These are phyloP conservation scores for Patella vulgata DNA, from an alignment of 1,140 invertebrate genomes.

Conservation along the genomic window DNA sequence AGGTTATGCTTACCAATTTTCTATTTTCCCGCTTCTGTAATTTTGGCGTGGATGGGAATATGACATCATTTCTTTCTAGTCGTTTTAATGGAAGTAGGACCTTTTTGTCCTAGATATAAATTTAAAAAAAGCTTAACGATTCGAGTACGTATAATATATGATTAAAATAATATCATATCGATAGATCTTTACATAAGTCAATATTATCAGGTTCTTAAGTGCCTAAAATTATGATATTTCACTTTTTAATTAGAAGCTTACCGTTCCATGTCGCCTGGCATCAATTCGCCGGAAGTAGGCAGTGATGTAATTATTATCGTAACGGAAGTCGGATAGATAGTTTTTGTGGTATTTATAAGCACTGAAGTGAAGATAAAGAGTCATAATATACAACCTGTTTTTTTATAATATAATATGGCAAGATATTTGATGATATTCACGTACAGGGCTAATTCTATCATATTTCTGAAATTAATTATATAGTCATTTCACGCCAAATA, in stretches of 20 bases:
- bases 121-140: constrained; percentile 1
- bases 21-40: constrained; percentile 40
- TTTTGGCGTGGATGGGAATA: constrained; percentile 33
- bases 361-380: constrained; percentile 27
- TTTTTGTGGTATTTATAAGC: constrained; percentile 58
- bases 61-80: constrained; percentile 37
- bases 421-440: too few species aligned
- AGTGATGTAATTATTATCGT: constrained; percentile 65
- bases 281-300: constrained; percentile 64
- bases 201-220: too few species aligned
- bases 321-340: constrained; percentile 52
- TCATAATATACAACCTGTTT: background rate
- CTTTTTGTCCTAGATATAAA: constrained; percentile 34
- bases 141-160: background rate
- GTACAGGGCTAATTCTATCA: too few species aligned
- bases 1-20: constrained; percentile 48
- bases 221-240: too few species aligned
- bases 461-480: too few species aligned
- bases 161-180: too few species aligned
- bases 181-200: too few species aligned
- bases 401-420: constrained; percentile 8
- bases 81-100: constrained; percentile 57
- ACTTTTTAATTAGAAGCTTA: constrained; percentile 22
- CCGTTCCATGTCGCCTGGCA: constrained; percentile 41
- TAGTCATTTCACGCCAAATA: too few species aligned